phyloP scores from a whole-genome alignment of 2,113 vertebrate genomes.

The Dasyornis broadbenti region DNA sequence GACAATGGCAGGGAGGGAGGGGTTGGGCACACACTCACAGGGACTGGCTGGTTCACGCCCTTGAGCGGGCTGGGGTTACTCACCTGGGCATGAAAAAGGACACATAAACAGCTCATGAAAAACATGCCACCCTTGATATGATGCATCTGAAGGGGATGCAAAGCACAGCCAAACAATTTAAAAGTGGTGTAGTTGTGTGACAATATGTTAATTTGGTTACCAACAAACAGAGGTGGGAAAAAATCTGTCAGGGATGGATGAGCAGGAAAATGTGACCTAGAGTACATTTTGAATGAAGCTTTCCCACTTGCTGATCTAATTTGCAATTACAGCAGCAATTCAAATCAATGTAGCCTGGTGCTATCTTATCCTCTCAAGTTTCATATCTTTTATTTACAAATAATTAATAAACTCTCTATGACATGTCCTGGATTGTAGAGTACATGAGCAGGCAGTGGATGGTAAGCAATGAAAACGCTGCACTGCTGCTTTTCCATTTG shows the following conservation, averaged over 20 bases:
- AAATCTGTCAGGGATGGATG: not conserved
- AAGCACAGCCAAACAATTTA: not conserved
- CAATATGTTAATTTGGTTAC: not conserved
- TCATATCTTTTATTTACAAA: not conserved
- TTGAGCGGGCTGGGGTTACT: rapidly evolving
- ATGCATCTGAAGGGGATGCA: rapidly evolving
- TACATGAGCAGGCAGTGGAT: not conserved
- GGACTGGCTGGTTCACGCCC: not conserved
- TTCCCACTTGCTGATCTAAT: not conserved
- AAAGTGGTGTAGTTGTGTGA: not conserved
- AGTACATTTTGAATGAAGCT: not conserved
- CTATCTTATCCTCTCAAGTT: not conserved
- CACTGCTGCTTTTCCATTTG: not conserved
- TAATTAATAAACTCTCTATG: not conserved
- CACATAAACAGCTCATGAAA: not conserved
- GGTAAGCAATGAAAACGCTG: not conserved
- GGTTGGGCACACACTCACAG: not conserved
- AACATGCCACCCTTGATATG: not conserved
- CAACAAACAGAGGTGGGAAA: not conserved
- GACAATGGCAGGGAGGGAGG: not conserved
- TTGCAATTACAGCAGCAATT: not conserved
- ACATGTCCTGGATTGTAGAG: not conserved
- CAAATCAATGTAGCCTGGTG: not conserved
- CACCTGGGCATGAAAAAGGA: not conserved
- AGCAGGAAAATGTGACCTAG: not conserved